Evolutionary conservation across 1,140 invertebrate species (phyloP).

Genomic region (Proctacanthus coquilletti): DNA sequence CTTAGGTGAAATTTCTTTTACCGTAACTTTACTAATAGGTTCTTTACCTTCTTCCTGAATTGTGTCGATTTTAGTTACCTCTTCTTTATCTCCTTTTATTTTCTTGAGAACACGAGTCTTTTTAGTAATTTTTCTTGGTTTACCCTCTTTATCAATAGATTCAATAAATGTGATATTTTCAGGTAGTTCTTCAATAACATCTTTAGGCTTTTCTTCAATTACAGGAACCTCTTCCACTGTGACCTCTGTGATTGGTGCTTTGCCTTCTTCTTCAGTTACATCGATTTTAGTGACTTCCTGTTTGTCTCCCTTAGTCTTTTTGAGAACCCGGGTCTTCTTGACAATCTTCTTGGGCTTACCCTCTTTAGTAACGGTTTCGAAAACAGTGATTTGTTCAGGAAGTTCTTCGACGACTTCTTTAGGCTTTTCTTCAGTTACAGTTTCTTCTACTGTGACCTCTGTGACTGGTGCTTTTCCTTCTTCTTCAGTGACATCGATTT

Average conservation of each 20-base stretch:
- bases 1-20: slow-evolving; percentile 15
- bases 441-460: slow-evolving; percentile 14
- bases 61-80: slow-evolving; percentile 30
- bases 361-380: slow-evolving; percentile 12
- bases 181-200: slow-evolving; percentile 12
- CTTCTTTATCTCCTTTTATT: slow-evolving; percentile 25
- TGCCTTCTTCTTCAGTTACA: slow-evolving; percentile 20
- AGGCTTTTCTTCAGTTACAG: slow-evolving; percentile 7
- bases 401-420: slow-evolving; percentile 10
- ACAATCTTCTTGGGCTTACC: slow-evolving; percentile 18
- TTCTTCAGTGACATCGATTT: slow-evolving; percentile 23
- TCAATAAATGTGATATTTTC: slow-evolving; percentile 9
- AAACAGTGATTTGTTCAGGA: slow-evolving; percentile 14
- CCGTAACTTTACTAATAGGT: slow-evolving; percentile 23
- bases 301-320: slow-evolving; percentile 18
- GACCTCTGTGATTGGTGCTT: slow-evolving; percentile 9
- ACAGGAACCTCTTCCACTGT: slow-evolving; percentile 8
- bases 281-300: slow-evolving; percentile 28
- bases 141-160: slow-evolving; percentile 7
- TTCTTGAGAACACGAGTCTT: slow-evolving; percentile 27
- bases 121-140: slow-evolving; percentile 13
- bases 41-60: slow-evolving; percentile 30
- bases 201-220: slow-evolving; percentile 9
- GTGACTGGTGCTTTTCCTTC: slow-evolving; percentile 21
- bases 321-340: slow-evolving; percentile 13